Conservation (phyloP, 2,113 vertebrate genomes). For the Saimiri boliviensis region DNA sequence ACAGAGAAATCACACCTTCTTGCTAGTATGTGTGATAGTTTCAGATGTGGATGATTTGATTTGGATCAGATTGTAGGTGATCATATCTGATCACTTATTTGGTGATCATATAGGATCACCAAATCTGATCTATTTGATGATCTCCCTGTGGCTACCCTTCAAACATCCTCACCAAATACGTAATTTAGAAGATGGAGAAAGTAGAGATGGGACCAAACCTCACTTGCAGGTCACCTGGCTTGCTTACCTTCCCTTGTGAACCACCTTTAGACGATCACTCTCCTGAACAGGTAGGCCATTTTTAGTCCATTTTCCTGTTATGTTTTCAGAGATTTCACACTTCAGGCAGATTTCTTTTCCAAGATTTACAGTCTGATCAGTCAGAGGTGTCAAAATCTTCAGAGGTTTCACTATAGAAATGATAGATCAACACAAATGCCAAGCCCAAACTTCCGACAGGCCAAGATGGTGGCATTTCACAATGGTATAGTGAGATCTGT, state of each 20-base stretch:
- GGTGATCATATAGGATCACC: too few species aligned
- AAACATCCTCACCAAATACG: neutral
- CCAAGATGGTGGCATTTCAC: neutral
- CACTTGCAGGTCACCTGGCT: neutral
- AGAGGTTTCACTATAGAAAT: conserved; percentile 91
- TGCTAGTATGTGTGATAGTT: neutral
- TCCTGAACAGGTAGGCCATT: conserved; percentile 94
- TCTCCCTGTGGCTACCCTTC: neutral
- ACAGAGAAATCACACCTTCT: neutral
- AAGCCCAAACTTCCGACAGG: neutral
- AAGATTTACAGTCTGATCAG: conserved; percentile 90
- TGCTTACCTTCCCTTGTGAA: conserved; percentile 93
- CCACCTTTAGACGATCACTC: conserved; percentile 90
- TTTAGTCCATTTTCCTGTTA: conserved; percentile 96
- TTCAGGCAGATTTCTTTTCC: conserved; percentile 93
- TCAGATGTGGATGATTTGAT: too few species aligned
- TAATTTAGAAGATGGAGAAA: neutral
- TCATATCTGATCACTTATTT: too few species aligned
- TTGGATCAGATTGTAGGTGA: too few species aligned
- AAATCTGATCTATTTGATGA: neutral
- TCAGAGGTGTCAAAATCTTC: conserved; percentile 92
- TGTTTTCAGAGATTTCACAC: conserved; percentile 95
- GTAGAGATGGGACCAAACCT: neutral
- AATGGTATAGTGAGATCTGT: neutral
- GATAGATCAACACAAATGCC: neutral